Evolutionary conservation across 2,888 invertebrate genomes (phyloP).

Genomic region (Danaus chrysippus): DNA sequence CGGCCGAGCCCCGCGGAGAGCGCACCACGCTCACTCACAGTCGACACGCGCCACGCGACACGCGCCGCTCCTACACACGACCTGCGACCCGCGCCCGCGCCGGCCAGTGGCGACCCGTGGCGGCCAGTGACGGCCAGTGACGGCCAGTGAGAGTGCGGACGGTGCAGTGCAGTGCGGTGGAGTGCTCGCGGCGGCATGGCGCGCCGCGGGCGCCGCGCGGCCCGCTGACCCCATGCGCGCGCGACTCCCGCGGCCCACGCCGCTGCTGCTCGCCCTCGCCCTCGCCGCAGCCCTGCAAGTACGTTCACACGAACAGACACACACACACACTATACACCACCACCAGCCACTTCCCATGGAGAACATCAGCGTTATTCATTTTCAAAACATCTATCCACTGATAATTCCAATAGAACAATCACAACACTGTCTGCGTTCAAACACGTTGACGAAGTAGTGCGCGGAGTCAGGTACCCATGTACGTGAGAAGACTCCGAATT

Average conservation of each 20-base stretch:
- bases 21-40: slow-evolving; percentile 40
- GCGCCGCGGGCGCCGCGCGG: slow-evolving; percentile 51
- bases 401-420: no score
- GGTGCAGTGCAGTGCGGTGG: slow-evolving; percentile 36
- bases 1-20: slow-evolving; percentile 48
- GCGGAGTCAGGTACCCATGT: no score
- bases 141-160: slow-evolving; percentile 28
- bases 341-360: slow-evolving; percentile 20
- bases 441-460: no score
- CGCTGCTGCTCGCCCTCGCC: slow-evolving; percentile 66
- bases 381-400: not conserved
- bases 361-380: not conserved
- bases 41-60: slow-evolving; percentile 30
- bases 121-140: slow-evolving; percentile 22
- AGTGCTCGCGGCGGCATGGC: slow-evolving; percentile 45
- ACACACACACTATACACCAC: slow-evolving; percentile 14
- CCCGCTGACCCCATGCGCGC: slow-evolving; percentile 57
- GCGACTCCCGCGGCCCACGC: slow-evolving; percentile 62
- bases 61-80: slow-evolving; percentile 15
- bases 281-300: slow-evolving; percentile 66
- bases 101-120: slow-evolving; percentile 21
- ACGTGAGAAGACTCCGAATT: no score
- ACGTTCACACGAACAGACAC: slow-evolving; percentile 39
- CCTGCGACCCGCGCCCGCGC: slow-evolving; percentile 23
- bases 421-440: no score